Conservation (phyloP, 2,113 vertebrate genomes). For the Burhinus oedicnemus region DNA sequence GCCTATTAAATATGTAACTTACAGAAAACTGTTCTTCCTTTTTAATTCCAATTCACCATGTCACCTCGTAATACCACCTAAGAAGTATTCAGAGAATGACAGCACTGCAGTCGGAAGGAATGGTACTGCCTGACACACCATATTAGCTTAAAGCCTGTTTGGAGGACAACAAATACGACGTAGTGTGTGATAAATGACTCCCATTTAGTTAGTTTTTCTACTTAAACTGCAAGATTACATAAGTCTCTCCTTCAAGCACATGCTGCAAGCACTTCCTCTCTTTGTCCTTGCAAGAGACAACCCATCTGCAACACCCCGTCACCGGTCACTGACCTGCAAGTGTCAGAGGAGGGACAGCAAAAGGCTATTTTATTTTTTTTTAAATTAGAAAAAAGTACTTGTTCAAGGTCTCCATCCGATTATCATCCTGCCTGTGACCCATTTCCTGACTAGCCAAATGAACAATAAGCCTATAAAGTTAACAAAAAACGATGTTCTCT, state of each 20-base stretch:
- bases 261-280: slow-evolving; percentile 26
- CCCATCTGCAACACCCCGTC: neutral
- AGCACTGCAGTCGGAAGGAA: neutral
- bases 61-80: neutral
- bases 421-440: slow-evolving; percentile 40
- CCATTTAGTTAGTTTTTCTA: neutral
- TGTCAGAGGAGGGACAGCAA: neutral
- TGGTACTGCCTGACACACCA: neutral
- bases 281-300: neutral
- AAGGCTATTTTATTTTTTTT: neutral
- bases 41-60: neutral
- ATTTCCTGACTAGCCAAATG: slow-evolving; percentile 46
- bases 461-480: slow-evolving; percentile 59
- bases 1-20: neutral
- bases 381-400: neutral
- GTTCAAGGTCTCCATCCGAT: slow-evolving; percentile 47
- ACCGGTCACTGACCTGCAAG: neutral
- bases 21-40: neutral
- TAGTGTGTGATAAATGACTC: neutral
- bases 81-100: neutral
- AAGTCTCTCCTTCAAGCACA: neutral
- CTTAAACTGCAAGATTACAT: neutral
- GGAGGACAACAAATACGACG: neutral
- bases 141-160: neutral
- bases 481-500: slow-evolving; percentile 29